Percentiles rank a stretch among this genome's conserved stretches.
phyloP scores from a whole-genome alignment of 2,888 invertebrate genomes.

The Onthophagus sagittarius region DNA sequence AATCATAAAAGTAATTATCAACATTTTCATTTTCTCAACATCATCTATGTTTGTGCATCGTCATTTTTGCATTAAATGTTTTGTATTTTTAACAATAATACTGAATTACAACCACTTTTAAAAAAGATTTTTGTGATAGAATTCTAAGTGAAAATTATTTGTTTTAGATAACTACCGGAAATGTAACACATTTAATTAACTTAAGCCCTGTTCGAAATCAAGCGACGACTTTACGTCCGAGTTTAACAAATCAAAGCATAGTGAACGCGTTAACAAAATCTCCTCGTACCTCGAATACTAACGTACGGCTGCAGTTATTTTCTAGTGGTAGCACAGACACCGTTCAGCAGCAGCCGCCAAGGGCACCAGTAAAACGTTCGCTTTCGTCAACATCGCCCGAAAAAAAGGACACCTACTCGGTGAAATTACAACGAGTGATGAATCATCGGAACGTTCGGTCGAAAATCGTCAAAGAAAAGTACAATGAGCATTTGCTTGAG shows the following conservation, averaged over 20 bases:
- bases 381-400: constrained; percentile 47
- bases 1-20: too few relatives aligned
- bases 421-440: constrained; percentile 63
- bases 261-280: constrained; percentile 46
- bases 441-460: constrained; percentile 69
- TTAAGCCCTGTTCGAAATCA: constrained; percentile 45
- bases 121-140: neutral
- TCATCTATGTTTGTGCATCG: too few relatives aligned
- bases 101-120: neutral
- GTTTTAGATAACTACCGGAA: constrained; percentile 24
- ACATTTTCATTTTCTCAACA: too few relatives aligned
- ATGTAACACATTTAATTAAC: constrained; percentile 53
- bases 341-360: constrained; percentile 31
- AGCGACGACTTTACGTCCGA: constrained; percentile 44
- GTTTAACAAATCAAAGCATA: constrained; percentile 48
- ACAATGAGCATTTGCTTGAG: constrained; percentile 77
- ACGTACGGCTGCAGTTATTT: constrained; percentile 43
- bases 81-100: neutral
- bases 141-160: constrained; percentile 14
- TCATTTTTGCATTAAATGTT: too few relatives aligned
- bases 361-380: constrained; percentile 51
- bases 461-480: constrained; percentile 67
- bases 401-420: constrained; percentile 50
- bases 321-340: constrained; percentile 11
- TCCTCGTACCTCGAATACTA: constrained; percentile 33